Evolutionary conservation across 2,797 vertebrate species (phyloP).

Genomic region (Hyperoplus immaculatus): DNA sequence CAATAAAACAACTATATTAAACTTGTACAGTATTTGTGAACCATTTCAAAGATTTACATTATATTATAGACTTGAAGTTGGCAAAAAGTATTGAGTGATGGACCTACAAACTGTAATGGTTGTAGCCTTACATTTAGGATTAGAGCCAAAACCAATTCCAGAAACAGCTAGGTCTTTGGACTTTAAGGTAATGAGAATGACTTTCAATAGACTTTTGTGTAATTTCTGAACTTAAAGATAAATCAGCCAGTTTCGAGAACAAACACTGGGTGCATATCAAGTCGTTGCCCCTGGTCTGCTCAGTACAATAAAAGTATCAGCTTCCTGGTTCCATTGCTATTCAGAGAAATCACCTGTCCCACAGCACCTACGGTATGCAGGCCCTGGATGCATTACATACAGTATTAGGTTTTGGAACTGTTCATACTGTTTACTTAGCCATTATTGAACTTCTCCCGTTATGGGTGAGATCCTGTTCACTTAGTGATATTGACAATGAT

Average conservation of each 20-base stretch:
- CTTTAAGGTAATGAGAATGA: background rate
- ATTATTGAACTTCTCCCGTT: slow-evolving; percentile 1
- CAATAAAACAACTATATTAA: too few species aligned
- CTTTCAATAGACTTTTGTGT: background rate
- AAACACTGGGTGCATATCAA: background rate
- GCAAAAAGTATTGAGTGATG: background rate
- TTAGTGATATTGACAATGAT: background rate
- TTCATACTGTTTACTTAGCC: slow-evolving; percentile 13
- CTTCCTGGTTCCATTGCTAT: slow-evolving; percentile 6
- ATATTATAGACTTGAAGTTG: background rate
- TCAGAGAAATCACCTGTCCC: slow-evolving; percentile 10
- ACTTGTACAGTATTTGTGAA: background rate
- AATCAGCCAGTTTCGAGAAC: background rate
- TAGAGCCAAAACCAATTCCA: background rate
- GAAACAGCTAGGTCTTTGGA: background rate
- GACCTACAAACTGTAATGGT: background rate
- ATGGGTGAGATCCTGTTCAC: slow-evolving; percentile 9
- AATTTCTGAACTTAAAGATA: background rate
- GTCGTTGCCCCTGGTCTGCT: background rate
- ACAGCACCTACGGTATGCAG: too few species aligned
- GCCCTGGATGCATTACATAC: background rate
- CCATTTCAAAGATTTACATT: background rate
- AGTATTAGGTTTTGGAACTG: background rate
- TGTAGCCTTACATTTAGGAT: background rate
- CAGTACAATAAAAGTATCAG: background rate